These are phyloP conservation scores for Burhinus oedicnemus DNA, from an alignment of 2,113 vertebrate genomes.

Conservation along the genomic window DNA sequence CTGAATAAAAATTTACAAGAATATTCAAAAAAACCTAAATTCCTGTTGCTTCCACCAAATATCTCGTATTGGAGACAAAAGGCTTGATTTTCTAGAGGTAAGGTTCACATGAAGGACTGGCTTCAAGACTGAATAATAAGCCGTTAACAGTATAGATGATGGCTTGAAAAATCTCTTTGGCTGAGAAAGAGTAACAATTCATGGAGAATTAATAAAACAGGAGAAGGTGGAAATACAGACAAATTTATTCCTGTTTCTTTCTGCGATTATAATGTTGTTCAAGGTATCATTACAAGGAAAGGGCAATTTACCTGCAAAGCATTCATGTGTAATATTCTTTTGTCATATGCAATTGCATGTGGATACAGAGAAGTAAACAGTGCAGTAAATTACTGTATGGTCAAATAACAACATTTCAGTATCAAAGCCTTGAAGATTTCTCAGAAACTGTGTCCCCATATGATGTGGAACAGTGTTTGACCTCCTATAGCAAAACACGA, in stretches of 20 bases:
- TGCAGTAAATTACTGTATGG: neutral
- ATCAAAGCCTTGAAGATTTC: neutral
- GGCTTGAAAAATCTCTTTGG: neutral
- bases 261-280: neutral
- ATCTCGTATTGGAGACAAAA: neutral
- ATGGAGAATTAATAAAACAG: neutral
- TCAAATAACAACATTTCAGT: neutral
- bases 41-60: neutral
- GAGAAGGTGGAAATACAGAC: neutral
- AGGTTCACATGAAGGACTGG: neutral
- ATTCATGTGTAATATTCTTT: neutral
- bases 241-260: neutral
- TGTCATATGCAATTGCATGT: neutral
- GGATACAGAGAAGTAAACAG: neutral
- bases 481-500: neutral
- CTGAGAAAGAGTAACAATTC: neutral
- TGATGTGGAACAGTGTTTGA: neutral
- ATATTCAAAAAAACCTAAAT: neutral
- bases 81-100: neutral
- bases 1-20: neutral
- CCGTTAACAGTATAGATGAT: neutral
- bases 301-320: neutral
- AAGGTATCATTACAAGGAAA: neutral
- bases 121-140: neutral
- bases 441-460: neutral